These are phyloP conservation scores for Numida meleagris DNA, from an alignment of 2,113 vertebrate genomes.

Conservation along the genomic window DNA sequence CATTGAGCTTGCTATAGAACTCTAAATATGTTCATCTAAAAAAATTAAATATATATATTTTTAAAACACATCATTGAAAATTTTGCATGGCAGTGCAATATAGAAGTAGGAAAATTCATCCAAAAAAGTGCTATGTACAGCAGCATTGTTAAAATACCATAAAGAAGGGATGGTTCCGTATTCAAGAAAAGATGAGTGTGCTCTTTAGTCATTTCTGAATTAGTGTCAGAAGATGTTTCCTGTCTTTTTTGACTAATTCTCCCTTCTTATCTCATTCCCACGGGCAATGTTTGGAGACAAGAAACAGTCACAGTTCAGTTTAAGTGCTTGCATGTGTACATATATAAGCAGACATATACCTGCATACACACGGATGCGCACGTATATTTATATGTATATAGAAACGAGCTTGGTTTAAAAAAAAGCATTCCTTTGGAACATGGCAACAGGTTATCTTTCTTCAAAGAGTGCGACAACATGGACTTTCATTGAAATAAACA, in stretches of 20 bases:
- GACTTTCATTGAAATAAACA: neutral
- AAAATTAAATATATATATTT: conserved; percentile 63
- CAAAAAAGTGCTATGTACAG: conserved; percentile 78
- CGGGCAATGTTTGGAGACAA: neutral
- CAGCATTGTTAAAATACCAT: conserved; percentile 61
- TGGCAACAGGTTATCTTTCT: conserved; percentile 2
- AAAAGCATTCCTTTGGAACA: conserved; percentile 57
- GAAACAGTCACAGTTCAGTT: conserved; percentile 26
- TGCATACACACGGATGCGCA: conserved; percentile 9
- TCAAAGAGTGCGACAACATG: neutral
- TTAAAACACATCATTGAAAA: conserved; percentile 70
- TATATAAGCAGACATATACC: neutral
- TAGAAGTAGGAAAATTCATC: conserved; percentile 74
- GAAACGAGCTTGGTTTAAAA: conserved; percentile 11
- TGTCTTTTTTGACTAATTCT: neutral
- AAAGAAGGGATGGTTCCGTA: neutral
- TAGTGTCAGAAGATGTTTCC: neutral
- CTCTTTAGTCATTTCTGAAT: neutral
- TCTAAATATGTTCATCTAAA: conserved; percentile 73
- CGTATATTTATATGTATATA: neutral
- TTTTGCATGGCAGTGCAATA: conserved; percentile 80
- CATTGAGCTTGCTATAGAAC: conserved; percentile 67
- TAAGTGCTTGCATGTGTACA: neutral
- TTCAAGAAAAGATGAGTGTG: conserved; percentile 1
- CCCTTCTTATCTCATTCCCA: conserved; percentile 21